These are phyloP conservation scores for Montipora capitata DNA, from an alignment of 92 coral and sea anemone genomes.

Conservation along the genomic window DNA sequence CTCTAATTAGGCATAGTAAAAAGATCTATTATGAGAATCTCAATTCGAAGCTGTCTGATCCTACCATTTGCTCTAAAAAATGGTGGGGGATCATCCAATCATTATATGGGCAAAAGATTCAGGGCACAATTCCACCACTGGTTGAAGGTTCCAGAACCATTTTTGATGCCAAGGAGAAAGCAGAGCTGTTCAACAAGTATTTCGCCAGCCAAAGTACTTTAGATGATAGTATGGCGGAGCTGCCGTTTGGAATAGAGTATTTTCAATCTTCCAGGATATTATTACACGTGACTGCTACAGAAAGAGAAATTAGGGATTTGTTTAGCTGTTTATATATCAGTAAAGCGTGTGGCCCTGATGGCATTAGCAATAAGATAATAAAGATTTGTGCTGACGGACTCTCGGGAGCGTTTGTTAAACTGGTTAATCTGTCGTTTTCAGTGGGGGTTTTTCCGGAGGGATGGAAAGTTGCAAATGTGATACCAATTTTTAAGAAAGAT, in stretches of 20 bases:
- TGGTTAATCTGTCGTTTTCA: background rate
- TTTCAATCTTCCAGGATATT: background rate
- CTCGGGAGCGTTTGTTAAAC: too few species aligned
- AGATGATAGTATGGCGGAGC: too few species aligned
- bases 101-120: conserved; percentile 61
- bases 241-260: background rate
- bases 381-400: conserved; percentile 6
- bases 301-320: conserved; percentile 6
- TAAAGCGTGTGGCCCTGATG: conserved; percentile 19
- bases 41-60: conserved; percentile 68
- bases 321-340: conserved; percentile 1
- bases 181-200: conserved; percentile 40
- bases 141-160: conserved; percentile 50
- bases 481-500: too few species aligned
- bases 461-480: too few species aligned
- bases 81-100: conserved; percentile 80
- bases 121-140: conserved; percentile 55
- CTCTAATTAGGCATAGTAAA: too few species aligned
- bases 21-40: conserved; percentile 38
- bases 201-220: too few species aligned
- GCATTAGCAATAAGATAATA: conserved; percentile 4
- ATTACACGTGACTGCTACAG: background rate
- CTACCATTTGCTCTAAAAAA: conserved; percentile 71
- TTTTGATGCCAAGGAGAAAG: conserved; percentile 73
- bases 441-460: background rate